A percentile compares a stretch with the other conserved stretches of the same genome.
Evolutionary conservation across 2,797 vertebrate species (phyloP).

Genomic region (Oreochromis grahami): DNA sequence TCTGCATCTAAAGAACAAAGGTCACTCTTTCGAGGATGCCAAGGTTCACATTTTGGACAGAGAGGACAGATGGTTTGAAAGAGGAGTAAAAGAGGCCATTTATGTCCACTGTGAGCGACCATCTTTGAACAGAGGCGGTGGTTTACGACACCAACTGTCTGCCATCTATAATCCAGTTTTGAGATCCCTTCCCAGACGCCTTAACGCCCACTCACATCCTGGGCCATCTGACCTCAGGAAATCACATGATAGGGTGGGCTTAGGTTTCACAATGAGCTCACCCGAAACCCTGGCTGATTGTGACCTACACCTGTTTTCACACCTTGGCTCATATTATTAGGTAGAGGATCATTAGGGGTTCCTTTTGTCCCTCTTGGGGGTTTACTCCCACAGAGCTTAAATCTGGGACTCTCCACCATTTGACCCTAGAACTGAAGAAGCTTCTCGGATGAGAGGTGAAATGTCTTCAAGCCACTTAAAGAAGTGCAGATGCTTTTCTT

Average conservation of each 20-base stretch:
- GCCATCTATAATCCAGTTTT: neutral
- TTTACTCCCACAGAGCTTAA: neutral
- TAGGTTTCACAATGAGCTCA: neutral
- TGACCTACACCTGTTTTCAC: neutral
- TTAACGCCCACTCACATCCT: neutral
- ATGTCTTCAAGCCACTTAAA: neutral
- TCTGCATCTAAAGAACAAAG: too few relatives aligned
- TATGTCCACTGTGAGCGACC: too few relatives aligned
- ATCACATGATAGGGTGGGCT: neutral
- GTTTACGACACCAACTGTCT: neutral
- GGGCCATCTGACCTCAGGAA: neutral
- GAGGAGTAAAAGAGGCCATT: too few relatives aligned
- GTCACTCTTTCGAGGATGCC: too few relatives aligned
- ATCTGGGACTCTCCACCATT: neutral
- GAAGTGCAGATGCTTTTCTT: neutral
- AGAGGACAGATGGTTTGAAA: too few relatives aligned
- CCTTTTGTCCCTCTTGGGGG: too few relatives aligned
- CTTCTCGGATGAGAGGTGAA: neutral
- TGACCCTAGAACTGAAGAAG: neutral
- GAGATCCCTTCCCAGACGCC: neutral
- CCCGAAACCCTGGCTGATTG: accelerated
- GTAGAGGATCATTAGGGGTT: too few relatives aligned
- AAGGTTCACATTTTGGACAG: too few relatives aligned
- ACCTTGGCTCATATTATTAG: too few relatives aligned
- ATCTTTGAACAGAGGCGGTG: neutral